These are phyloP conservation scores for Chionodraco myersi DNA, from an alignment of 2,113 vertebrate genomes.

Conservation along the genomic window DNA sequence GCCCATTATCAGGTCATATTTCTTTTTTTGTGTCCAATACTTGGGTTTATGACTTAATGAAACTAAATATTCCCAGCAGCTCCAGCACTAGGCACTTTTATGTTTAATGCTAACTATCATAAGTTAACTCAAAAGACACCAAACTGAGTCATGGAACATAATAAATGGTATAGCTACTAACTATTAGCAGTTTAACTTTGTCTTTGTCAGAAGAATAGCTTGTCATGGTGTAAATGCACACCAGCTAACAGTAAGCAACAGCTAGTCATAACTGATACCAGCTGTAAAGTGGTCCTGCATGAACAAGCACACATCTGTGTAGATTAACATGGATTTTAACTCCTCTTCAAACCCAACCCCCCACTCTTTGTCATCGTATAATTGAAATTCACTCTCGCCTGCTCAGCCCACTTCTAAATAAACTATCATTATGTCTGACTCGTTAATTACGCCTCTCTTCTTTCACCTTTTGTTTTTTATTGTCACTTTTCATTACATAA, in stretches of 20 bases:
- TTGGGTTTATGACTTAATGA: not conserved
- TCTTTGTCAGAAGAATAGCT: not conserved
- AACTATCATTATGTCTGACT: slow-evolving; percentile 40
- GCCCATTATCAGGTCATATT: not conserved
- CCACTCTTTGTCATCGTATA: not conserved
- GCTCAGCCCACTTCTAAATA: slow-evolving; percentile 15
- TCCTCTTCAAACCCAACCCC: not conserved
- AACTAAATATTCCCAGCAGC: too few relatives aligned
- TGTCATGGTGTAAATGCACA: not conserved
- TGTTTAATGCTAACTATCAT: too few relatives aligned
- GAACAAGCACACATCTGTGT: not conserved
- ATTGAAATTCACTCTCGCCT: not conserved
- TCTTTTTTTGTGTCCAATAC: not conserved
- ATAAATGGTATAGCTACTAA: not conserved
- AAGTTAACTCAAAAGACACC: not conserved
- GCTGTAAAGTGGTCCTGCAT: not conserved
- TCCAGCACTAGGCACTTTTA: too few relatives aligned
- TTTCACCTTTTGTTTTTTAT: slow-evolving; percentile 33
- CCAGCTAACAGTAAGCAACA: not conserved
- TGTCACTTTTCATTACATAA: not conserved
- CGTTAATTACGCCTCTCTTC: slow-evolving; percentile 28
- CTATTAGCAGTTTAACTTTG: not conserved
- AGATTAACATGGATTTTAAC: not conserved
- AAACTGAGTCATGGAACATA: not conserved
- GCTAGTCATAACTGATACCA: not conserved